Conservation (phyloP, 2,888 invertebrate genomes). For the Caenorhabditis sp. region DNA sequence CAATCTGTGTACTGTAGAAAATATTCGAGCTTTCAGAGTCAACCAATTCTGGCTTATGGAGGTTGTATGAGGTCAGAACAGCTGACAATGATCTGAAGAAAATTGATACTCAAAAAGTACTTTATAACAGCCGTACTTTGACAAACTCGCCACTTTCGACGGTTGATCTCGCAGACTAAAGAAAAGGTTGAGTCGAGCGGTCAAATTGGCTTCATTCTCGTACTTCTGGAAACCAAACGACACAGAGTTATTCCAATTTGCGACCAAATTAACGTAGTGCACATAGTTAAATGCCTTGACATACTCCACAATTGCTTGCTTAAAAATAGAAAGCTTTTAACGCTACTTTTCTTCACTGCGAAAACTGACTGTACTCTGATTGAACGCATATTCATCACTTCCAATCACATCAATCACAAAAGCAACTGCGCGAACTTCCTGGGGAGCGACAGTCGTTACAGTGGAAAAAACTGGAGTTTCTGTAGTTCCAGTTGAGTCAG, state of each 20-base stretch:
- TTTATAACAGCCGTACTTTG: not conserved
- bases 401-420: slow-evolving; percentile 48
- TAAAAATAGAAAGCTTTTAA: not conserved
- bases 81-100: slow-evolving; percentile 4
- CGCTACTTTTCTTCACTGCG: not conserved
- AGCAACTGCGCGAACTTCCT: slow-evolving; percentile 16
- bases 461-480: too few species aligned
- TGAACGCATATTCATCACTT: slow-evolving; percentile 37
- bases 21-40: slow-evolving; percentile 17
- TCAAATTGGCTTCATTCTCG: not conserved
- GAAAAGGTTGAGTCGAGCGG: not conserved
- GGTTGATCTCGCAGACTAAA: not conserved
- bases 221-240: slow-evolving; percentile 9
- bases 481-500: not conserved
- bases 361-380: slow-evolving; percentile 28
- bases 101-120: not conserved
- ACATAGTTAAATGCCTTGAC: slow-evolving; percentile 11
- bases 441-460: not conserved
- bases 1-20: slow-evolving; percentile 44
- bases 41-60: not conserved
- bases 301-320: slow-evolving; percentile 15
- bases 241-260: not conserved
- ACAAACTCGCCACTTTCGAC: not conserved
- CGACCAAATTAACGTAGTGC: slow-evolving; percentile 12
- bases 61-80: not conserved